Conservation (phyloP, 2,797 vertebrate genomes). For the Notamacropus eugenii region DNA sequence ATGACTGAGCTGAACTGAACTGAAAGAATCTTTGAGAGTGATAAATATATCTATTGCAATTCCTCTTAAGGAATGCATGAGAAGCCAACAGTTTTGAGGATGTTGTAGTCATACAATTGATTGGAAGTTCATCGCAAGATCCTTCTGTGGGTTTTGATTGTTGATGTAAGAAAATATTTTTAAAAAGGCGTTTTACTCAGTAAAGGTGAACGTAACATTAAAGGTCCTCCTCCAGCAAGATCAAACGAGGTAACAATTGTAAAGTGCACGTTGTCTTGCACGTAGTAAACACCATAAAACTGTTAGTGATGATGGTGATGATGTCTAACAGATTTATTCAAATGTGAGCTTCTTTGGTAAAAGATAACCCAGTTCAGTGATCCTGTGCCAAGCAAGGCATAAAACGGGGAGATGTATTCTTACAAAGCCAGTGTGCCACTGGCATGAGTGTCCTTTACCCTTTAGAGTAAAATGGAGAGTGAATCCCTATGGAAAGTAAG, state of each 20-base stretch:
- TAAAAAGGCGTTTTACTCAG: background rate
- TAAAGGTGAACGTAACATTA: background rate
- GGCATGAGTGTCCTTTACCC: background rate
- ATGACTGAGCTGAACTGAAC: background rate
- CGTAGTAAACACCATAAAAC: background rate
- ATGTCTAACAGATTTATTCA: background rate
- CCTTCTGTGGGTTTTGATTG: background rate
- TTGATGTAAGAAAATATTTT: background rate
- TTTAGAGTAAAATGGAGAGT: background rate
- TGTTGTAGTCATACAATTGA: background rate
- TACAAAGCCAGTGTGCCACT: background rate
- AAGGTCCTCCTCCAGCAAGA: background rate
- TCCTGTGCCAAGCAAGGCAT: background rate
- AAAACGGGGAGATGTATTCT: background rate
- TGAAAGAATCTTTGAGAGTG: background rate
- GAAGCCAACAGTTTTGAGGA: background rate
- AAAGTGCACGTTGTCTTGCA: background rate
- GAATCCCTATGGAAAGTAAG: background rate
- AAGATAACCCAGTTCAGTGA: background rate
- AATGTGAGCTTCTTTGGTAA: background rate
- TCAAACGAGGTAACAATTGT: background rate
- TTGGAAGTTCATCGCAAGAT: background rate
- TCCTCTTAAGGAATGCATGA: background rate
- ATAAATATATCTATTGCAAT: background rate
- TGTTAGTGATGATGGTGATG: background rate